Conservation (phyloP, 2,797 vertebrate species). For the Spinibarbus caldwelli region DNA sequence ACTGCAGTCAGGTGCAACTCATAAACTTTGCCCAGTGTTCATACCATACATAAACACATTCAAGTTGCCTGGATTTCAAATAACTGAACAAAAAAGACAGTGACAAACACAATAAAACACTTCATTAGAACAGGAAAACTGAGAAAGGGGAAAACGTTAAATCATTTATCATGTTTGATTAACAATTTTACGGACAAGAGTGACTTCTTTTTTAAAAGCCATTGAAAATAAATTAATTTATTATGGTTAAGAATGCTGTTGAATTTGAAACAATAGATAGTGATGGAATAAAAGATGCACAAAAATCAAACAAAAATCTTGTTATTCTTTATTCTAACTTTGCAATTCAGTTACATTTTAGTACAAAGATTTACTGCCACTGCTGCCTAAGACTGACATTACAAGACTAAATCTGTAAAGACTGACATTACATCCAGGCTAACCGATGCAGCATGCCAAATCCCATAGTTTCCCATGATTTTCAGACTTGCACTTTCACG, state of each 20-base stretch:
- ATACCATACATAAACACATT: constrained; percentile 4
- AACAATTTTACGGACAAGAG: background rate
- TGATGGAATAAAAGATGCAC: background rate
- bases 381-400: background rate
- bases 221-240: background rate
- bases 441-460: background rate
- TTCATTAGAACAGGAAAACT: background rate
- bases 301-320: background rate
- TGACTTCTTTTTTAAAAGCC: background rate
- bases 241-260: background rate
- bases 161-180: background rate
- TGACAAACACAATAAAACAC: background rate
- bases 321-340: background rate
- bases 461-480: background rate
- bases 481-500: constrained; percentile 61
- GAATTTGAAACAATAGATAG: background rate
- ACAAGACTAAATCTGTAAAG: no score
- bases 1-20: constrained; percentile 33
- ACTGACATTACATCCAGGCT: background rate
- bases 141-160: background rate
- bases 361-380: background rate
- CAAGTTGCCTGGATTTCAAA: background rate
- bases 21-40: constrained; percentile 30
- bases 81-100: background rate
- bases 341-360: background rate